Evolutionary conservation across 1,140 invertebrate genomes (phyloP), one percentile per base, ranked within the genome.

Genomic region (Penaeus chinensis): DNA sequence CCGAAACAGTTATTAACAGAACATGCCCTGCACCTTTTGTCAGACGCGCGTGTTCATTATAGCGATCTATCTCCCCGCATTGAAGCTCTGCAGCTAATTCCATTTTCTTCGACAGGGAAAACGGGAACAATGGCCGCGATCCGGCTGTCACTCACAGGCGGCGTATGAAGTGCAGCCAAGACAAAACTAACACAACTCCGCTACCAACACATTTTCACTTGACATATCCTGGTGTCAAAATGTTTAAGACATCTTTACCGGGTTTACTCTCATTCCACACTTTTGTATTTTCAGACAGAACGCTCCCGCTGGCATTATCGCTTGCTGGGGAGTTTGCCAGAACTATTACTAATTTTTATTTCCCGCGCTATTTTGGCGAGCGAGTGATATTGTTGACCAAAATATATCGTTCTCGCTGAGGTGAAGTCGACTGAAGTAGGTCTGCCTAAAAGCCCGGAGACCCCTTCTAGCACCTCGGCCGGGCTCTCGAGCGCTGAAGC

Each of bases 161-260:
- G 69, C 47, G 80, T 87, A 87, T 87, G 85, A 87, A 87, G 85
- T 87, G 85, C 80, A 54, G 66, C 85, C 85, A 87, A 87, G 85
- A 87, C 85, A 87, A 87, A 87, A 87, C 85, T 87, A 87, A 87
- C 85, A 87, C 80, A 87, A 87, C 85, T 87, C 85, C 65, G 85
- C 85, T 86, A 81, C 80, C 78, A 61, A n/a, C 80, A 85, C 84
- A 82, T 87, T 87, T 87, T 83, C 80, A 76, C 85, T 76, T 83
- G 85, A 87, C 85, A 78, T 76, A 87, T 78, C 71, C 80, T 61
- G 80, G 85, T 87, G 85, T 87, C 85, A 87, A 87, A 87, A 87
- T 87, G 85, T 87, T 82, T 87, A 82, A 87, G 79, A 82, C 85
- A 69, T 76, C 60, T 82, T 62, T 27, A 27, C 63, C 61, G 61